These are phyloP conservation scores for Siderastrea siderea DNA, from an alignment of 92 coral and sea anemone species.

Conservation along the genomic window DNA sequence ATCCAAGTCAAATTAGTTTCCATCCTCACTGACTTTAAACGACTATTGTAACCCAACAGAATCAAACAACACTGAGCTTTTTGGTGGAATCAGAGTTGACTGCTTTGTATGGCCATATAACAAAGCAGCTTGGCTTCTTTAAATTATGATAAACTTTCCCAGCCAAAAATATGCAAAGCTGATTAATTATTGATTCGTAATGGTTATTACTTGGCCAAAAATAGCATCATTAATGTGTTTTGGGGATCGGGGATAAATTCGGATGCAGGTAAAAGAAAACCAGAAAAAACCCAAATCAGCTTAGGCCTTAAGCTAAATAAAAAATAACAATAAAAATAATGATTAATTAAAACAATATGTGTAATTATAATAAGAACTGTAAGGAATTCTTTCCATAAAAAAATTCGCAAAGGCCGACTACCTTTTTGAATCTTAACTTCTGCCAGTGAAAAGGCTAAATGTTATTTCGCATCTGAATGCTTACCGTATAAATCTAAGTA, in stretches of 20 bases:
- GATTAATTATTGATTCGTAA: conserved; percentile 23
- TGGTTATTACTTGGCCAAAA: conserved; percentile 1
- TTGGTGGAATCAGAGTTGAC: neutral
- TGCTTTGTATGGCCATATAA: neutral
- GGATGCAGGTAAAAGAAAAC: neutral
- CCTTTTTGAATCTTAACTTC: too few species aligned
- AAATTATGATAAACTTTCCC: neutral
- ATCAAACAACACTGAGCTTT: neutral
- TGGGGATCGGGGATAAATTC: neutral
- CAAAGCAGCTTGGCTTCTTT: neutral
- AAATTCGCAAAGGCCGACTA: too few species aligned
- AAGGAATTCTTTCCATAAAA: too few species aligned
- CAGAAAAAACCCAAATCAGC: neutral
- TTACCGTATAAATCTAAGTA: too few species aligned
- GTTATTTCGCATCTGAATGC: too few species aligned
- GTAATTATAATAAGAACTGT: too few species aligned
- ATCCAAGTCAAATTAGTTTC: conserved; percentile 32
- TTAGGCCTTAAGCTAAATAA: too few species aligned
- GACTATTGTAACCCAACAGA: neutral
- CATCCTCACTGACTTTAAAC: conserved; percentile 15
- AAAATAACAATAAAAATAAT: too few species aligned
- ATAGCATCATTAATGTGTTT: conserved; percentile 15
- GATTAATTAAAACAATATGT: too few species aligned
- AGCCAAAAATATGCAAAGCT: conserved; percentile 3
- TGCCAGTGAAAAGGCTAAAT: too few species aligned